Evolutionary conservation across 2,797 vertebrate genomes (phyloP).

Genomic region (Falco columbarius): DNA sequence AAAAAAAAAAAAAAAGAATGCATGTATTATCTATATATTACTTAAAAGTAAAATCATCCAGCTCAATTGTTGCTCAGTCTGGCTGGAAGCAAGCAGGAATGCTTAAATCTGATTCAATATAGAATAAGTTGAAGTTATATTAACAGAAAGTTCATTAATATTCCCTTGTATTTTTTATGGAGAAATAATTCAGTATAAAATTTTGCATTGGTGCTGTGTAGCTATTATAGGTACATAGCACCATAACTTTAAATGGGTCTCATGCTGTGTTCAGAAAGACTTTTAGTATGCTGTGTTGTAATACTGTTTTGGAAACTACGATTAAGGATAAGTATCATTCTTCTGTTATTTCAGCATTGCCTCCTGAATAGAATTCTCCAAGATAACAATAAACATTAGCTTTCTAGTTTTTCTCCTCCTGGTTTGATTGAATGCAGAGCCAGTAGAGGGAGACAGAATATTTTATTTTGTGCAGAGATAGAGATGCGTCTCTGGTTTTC

Average conservation of each 20-base stretch:
- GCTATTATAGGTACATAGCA: not conserved
- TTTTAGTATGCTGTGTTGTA: not conserved
- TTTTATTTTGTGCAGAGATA: not conserved
- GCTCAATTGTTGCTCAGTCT: not conserved
- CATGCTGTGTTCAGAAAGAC: not conserved
- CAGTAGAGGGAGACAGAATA: slow-evolving; percentile 57
- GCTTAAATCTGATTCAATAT: not conserved
- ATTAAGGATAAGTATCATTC: not conserved
- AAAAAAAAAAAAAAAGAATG: not conserved
- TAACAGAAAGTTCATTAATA: not conserved
- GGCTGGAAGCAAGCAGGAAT: not conserved
- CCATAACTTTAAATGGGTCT: not conserved
- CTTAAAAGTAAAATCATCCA: not conserved
- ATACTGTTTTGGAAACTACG: not conserved
- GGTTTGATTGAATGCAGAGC: not conserved
- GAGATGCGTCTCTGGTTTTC: not conserved
- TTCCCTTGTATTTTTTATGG: not conserved
- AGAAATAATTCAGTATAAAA: not conserved
- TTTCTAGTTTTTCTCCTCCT: not conserved
- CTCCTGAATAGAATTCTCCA: not conserved
- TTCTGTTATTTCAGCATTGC: not conserved
- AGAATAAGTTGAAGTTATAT: not conserved
- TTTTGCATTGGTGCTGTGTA: not conserved
- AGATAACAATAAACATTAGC: not conserved
- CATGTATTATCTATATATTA: not conserved